Evolutionary conservation across 2,797 vertebrate genomes (phyloP).

Genomic region (Clarias fuscus): DNA sequence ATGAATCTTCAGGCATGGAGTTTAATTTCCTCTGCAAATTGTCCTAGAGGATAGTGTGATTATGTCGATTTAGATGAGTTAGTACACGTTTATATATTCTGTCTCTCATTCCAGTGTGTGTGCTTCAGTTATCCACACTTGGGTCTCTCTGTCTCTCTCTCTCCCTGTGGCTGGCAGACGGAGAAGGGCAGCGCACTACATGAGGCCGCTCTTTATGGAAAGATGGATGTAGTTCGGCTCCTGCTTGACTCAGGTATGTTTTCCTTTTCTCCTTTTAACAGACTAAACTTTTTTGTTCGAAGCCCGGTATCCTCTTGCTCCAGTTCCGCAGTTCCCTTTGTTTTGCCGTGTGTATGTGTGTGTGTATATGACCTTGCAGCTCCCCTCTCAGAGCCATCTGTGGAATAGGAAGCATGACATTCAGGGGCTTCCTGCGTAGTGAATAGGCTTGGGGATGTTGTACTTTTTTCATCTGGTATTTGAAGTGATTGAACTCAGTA

Average conservation of each 20-base stretch:
- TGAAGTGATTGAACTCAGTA: not conserved
- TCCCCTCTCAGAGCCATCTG: slow-evolving; percentile 37
- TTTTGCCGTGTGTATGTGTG: not conserved
- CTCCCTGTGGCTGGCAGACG: slow-evolving; percentile 74
- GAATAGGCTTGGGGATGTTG: slow-evolving; percentile 30
- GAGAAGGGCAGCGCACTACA: slow-evolving; percentile 96
- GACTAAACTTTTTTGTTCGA: not conserved
- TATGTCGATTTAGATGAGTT: slow-evolving; percentile 20
- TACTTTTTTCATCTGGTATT: not conserved
- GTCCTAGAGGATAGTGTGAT: slow-evolving; percentile 26
- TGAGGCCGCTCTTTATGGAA: slow-evolving; percentile 93
- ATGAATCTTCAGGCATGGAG: not conserved
- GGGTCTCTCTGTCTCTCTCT: slow-evolving; percentile 18
- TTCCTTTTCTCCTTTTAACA: not conserved
- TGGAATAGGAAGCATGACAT: slow-evolving; percentile 45
- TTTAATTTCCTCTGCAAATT: not conserved
- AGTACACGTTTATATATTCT: not conserved
- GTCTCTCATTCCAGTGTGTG: not conserved
- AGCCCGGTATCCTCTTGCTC: not conserved
- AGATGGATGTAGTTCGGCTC: slow-evolving; percentile 93
- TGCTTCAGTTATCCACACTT: not conserved
- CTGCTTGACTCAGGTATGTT: slow-evolving; percentile 91
- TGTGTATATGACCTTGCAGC: slow-evolving; percentile 1
- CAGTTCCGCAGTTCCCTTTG: not conserved
- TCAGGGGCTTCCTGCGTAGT: slow-evolving; percentile 58